Evolutionary conservation across 2,797 vertebrate genomes (phyloP).

Genomic region (Alfaro cultratus): DNA sequence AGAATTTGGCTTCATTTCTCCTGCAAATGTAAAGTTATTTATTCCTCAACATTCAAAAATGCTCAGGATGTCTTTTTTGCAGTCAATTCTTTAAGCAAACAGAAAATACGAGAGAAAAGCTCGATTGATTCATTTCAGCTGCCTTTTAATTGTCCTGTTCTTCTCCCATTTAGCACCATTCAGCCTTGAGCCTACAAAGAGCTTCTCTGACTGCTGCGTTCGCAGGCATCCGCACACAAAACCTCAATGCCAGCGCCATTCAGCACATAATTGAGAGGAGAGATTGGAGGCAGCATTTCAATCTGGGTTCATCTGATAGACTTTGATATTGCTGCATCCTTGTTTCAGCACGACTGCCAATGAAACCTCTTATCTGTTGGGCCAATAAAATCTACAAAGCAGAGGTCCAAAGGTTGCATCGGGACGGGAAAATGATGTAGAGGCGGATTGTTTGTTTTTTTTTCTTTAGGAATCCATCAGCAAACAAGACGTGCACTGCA

Average conservation of each 20-base stretch:
- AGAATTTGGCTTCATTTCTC: background rate
- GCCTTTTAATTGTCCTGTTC: constrained; percentile 13
- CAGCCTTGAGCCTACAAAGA: background rate
- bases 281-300: constrained; percentile 56
- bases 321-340: constrained; percentile 30
- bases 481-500: background rate
- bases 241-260: constrained; percentile 27
- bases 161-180: background rate
- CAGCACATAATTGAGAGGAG: constrained; percentile 56
- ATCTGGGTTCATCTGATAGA: constrained; percentile 27
- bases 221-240: constrained; percentile 27
- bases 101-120: background rate
- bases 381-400: constrained; percentile 18
- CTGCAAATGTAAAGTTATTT: background rate
- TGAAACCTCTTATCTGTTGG: constrained; percentile 34
- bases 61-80: background rate
- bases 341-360: constrained; percentile 27
- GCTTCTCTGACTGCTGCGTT: constrained; percentile 1
- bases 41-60: background rate
- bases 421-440: constrained; percentile 18
- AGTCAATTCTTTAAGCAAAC: constrained; percentile 3
- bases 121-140: constrained; percentile 21
- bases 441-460: background rate
- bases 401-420: constrained; percentile 31
- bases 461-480: background rate